Base-by-base conservation (phyloP, 2,888 invertebrate species). In the Drosophila setosimentum region DNA sequence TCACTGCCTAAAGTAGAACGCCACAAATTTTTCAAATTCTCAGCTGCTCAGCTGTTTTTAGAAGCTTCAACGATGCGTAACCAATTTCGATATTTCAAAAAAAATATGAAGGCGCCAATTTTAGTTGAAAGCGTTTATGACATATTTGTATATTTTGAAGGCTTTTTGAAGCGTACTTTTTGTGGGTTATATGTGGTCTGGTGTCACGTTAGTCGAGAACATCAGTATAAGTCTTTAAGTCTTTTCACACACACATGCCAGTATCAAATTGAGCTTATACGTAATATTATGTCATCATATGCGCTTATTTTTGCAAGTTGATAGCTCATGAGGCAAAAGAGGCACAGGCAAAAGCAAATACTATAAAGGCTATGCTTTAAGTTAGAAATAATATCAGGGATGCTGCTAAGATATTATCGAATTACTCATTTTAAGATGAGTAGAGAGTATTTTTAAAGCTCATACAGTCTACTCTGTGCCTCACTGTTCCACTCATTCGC, bases 1-100 rank as follows among this genome's bases (percentile, higher is more conserved):
- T 78, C 78, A 78, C 72, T 78, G 63, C 66, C 51, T 33, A 35
- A 61, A 32, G 61, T 29, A 27, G 51, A 63, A 63, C 70, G 35
- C 29, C 24, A 32, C 35, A 11, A 59, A 51, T 49, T 54, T 54
- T 29, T 33, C 21, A 69, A 60, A 80, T 80, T 53, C 66, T 50
- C 81, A 80, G 81, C 80, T 76, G 76, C 40, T 68, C 27, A 49
- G 57, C 27, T 24, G 45, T 16, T 48, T 48, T 57, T 37, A 24
- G 42, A 27, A 53, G 37, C 50, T 61, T 8, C 29, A 45, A n/a
- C 54, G 73, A 49, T 40, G 73, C 73, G 48, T 55, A 62, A 45
- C 62, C 49, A 54, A 42, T 40, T 70, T 30, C 33, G 16, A 27
- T 72, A 61, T 29, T 7, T 61, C 30, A 27, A n/a, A 45, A n/a